Base-by-base conservation (phyloP, 2,113 vertebrate genomes). In the Toxostoma redivivum region DNA sequence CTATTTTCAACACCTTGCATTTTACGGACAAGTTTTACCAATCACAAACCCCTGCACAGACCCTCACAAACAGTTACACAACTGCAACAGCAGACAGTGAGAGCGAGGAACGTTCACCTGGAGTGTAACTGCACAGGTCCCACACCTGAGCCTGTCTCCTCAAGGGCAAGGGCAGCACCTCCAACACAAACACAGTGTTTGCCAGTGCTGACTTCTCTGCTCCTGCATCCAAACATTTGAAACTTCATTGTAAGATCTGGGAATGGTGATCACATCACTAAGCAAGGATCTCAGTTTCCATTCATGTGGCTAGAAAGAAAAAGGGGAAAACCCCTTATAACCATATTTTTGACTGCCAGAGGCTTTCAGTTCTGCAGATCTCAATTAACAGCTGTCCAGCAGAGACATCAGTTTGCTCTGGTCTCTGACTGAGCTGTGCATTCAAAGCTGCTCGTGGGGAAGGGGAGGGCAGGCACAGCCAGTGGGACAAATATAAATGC, bases 161-260 rank as follows among this genome's bases (percentile, higher is more conserved):
- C 14, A 16, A 64, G 44, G 61, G 74, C 40, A 60, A 64, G 73
- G 78, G 40, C 84, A 82, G 50, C 37, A 42, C 23, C 37, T 88
- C 38, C 67, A 60, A 8, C 9, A 86, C 12, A 30, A 81, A 7
- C 42, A 17, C 56, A 18, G 25, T 5, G 37, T 45, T 61, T 70
- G 24, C 23, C 50, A 54, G 28, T 7, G 25, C 54, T 76, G 45
- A n/a, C 37, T 92, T 74, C 66, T 74, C 78, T 57, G 17, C 37
- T 42, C 67, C 73, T 23, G 11, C 1, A 2, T 12, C 67, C 8
- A 10, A 57, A 82, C 8, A 1, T 11, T 33, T 1, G 1, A 69
- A 61, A 45, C 20, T 65, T 53, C 48, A 35, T 38, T 67, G 1
- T 7, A 77, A 73, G 33, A 9, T 9, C 47, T n/a, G 48, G 25